Conservation (phyloP, 23 tunicate genomes). For the Pegea sp. region DNA sequence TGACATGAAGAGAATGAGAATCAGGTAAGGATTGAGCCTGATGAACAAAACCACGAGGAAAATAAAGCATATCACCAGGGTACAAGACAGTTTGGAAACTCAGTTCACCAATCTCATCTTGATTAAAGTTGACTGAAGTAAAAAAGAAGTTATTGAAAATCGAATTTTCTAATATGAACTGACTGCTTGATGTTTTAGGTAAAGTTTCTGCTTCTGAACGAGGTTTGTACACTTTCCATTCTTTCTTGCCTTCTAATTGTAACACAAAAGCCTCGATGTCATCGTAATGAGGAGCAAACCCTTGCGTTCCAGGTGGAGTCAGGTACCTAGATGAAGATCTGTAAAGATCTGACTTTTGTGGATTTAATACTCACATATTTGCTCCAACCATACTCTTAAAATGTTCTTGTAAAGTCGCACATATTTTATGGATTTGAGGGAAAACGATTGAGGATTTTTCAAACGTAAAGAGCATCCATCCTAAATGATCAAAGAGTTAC, state of each 20-base stretch:
- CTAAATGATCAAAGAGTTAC: conserved; percentile 1
- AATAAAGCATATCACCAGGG: conserved; percentile 78
- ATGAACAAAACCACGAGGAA: conserved; percentile 90
- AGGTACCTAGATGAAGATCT: conserved; percentile 60
- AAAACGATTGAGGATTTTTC: conserved; percentile 80
- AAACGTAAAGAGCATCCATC: conserved; percentile 79
- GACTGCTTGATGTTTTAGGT: conserved; percentile 70
- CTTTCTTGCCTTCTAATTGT: conserved; percentile 80
- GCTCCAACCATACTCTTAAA: conserved; percentile 89
- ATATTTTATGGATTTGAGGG: conserved; percentile 55
- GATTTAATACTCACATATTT: conserved; percentile 43
- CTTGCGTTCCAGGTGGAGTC: conserved; percentile 85
- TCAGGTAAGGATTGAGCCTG: conserved; percentile 67
- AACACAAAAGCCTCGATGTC: conserved; percentile 94
- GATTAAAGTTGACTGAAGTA: conserved; percentile 30
- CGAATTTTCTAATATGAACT: conserved; percentile 3
- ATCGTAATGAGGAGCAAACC: conserved; percentile 96
- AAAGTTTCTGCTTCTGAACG: conserved; percentile 23
- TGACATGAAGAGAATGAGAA: conserved; percentile 76
- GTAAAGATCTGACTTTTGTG: too few relatives aligned
- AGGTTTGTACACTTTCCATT: conserved; percentile 68
- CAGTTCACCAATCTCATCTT: conserved; percentile 40
- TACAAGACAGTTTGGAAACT: conserved; percentile 25
- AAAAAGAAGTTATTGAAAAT: not conserved
- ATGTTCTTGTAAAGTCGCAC: conserved; percentile 74